These are phyloP conservation scores for Atopsyche davidsoni DNA, from an alignment of 1,140 invertebrate species.

Conservation along the genomic window DNA sequence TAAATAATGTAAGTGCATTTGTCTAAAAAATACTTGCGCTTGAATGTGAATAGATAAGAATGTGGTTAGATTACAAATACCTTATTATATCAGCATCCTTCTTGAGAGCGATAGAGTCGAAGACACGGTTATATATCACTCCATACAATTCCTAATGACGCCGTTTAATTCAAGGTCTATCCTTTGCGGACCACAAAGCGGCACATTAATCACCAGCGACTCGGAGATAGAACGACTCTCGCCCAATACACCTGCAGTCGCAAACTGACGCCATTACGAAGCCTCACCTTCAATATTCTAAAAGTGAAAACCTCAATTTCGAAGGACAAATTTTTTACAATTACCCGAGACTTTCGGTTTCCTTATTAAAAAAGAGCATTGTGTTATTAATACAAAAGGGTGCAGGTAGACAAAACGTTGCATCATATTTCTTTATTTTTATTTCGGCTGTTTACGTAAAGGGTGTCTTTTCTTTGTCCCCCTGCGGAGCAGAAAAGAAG, in stretches of 20 bases:
- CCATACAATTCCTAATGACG: neutral
- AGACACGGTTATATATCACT: slow-evolving; percentile 12
- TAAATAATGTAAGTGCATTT: too few species aligned
- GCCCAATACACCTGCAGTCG: slow-evolving; percentile 24
- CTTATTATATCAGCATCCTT: slow-evolving; percentile 6
- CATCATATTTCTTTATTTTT: slow-evolving; percentile 17
- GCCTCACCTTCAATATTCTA: slow-evolving; percentile 18
- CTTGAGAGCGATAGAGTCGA: too few species aligned
- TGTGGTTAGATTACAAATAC: slow-evolving; percentile 18
- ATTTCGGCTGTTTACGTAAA: slow-evolving; percentile 14
- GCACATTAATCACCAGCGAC: slow-evolving; percentile 25
- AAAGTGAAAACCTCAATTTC: slow-evolving; percentile 25
- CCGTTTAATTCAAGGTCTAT: slow-evolving; percentile 24
- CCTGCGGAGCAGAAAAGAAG: slow-evolving; percentile 15
- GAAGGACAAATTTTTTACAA: slow-evolving; percentile 18
- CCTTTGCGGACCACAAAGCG: slow-evolving; percentile 8
- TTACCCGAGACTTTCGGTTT: slow-evolving; percentile 26
- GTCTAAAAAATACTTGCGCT: too few species aligned
- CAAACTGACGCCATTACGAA: slow-evolving; percentile 15
- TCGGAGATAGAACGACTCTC: neutral
- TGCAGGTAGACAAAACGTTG: slow-evolving; percentile 8
- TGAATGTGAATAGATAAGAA: too few species aligned
- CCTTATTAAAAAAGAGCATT: slow-evolving; percentile 16
- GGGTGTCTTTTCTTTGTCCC: too few species aligned
- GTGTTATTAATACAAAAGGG: neutral